Percentiles rank a stretch among this genome's conserved stretches.
Evolutionary conservation across 2,888 invertebrate species (phyloP).

Genomic region (Ceratothoa steindachneri): DNA sequence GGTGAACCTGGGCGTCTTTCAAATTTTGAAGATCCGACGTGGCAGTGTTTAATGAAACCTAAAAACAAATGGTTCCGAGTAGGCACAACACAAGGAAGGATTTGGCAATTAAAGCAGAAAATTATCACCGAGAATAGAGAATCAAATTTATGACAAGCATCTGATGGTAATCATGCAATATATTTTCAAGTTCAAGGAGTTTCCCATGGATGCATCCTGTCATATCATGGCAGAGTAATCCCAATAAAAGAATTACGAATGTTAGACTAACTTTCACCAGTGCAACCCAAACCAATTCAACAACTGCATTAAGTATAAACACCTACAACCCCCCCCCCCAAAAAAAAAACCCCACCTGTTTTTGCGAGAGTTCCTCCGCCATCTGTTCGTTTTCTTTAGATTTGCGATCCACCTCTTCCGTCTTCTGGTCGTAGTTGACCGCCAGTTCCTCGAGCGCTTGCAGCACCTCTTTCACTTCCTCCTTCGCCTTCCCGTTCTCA

Average conservation of each 20-base stretch:
- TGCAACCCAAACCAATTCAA: no score
- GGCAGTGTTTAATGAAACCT: conserved; percentile 73
- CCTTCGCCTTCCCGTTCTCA: conserved; percentile 96
- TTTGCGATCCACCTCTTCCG: conserved; percentile 92
- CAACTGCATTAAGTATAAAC: neutral
- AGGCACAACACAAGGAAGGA: neutral
- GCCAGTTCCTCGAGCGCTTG: conserved; percentile 98
- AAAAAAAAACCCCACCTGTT: conserved; percentile 59
- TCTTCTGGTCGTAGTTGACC: conserved; percentile 98
- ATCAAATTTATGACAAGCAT: no score
- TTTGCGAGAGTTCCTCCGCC: conserved; percentile 82
- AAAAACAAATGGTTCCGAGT: conserved; percentile 37
- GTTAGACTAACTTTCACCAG: no score
- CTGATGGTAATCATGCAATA: no score
- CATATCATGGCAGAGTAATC: no score
- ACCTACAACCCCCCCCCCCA: neutral
- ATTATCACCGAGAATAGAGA: conserved; percentile 10
- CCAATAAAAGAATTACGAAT: no score
- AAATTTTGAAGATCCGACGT: conserved; percentile 87
- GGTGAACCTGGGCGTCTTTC: conserved; percentile 85
- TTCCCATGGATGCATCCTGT: no score
- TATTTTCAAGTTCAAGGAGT: no score
- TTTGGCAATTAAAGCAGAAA: neutral
- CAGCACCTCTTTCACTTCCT: conserved; percentile 93
- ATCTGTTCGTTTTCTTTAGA: conserved; percentile 90